A percentile compares a stretch with the other conserved stretches of the same genome.
phyloP scores from a whole-genome alignment of 2,113 vertebrate genomes.

The Thamnaconus septentrionalis region DNA sequence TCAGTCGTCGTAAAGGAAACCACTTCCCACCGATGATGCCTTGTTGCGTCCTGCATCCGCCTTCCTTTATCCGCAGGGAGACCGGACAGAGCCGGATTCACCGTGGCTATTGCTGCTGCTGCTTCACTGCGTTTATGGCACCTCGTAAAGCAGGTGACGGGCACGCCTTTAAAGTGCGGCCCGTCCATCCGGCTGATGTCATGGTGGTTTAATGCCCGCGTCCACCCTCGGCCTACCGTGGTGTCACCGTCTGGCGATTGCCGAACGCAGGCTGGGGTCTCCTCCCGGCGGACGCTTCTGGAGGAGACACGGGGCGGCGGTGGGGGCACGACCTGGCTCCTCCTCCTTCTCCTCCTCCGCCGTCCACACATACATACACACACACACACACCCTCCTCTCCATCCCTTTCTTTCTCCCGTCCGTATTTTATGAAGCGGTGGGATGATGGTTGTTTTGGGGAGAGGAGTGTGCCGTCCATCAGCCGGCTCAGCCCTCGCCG shows the following conservation, averaged over 20 bases:
- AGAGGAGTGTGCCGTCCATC: conserved; percentile 72
- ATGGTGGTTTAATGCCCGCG: conserved; percentile 67
- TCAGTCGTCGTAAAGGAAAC: too few relatives aligned
- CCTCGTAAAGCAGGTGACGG: conserved; percentile 61
- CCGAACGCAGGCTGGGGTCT: conserved; percentile 27
- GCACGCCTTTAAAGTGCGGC: conserved; percentile 50
- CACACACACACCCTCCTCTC: neutral
- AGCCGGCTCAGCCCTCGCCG: conserved; percentile 48
- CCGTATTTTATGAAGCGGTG: conserved; percentile 63
- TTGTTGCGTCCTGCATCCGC: neutral
- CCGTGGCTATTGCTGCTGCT: conserved; percentile 10
- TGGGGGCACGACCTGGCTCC: conserved; percentile 43
- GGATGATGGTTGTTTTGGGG: conserved; percentile 40
- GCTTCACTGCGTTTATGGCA: conserved; percentile 54
- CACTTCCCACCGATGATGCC: too few relatives aligned
- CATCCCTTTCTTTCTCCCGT: conserved; percentile 21
- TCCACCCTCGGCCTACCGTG: conserved; percentile 48
- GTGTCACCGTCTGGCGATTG: conserved; percentile 64
- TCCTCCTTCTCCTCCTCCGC: conserved; percentile 30
- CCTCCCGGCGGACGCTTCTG: conserved; percentile 45
- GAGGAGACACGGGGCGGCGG: conserved; percentile 33
- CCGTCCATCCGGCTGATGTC: conserved; percentile 64
- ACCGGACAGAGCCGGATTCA: conserved; percentile 31
- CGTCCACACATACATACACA: conserved; percentile 20
- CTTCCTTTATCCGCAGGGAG: neutral